Evolutionary conservation across 1,140 invertebrate genomes (phyloP).

Genomic region (Heliconius nattereri): DNA sequence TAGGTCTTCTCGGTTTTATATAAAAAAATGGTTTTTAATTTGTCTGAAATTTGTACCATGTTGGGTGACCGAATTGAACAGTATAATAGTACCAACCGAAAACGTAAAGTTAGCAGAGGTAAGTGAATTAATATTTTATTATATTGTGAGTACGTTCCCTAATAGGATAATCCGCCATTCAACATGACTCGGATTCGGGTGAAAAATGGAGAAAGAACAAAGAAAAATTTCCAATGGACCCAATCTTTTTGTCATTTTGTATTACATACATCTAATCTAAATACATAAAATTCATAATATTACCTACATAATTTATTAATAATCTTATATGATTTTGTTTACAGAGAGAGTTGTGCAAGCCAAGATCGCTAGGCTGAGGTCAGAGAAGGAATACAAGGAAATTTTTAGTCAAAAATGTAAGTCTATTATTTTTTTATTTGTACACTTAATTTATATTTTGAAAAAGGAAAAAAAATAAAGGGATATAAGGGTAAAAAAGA

Average conservation of each 20-base stretch:
- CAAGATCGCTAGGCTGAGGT: not conserved
- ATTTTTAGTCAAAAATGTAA: not conserved
- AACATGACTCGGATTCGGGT: too few relatives aligned
- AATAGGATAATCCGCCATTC: not conserved
- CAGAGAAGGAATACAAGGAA: not conserved
- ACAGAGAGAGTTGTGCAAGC: not conserved
- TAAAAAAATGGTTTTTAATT: not conserved
- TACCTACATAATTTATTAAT: not conserved
- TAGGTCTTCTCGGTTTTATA: not conserved
- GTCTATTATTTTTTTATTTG: not conserved
- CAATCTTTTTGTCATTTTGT: too few relatives aligned
- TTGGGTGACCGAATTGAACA: conserved; percentile 26
- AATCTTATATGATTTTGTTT: not conserved
- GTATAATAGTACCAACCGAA: conserved; percentile 15
- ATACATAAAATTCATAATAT: not conserved
- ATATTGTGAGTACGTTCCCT: not conserved
- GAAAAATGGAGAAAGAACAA: too few relatives aligned
- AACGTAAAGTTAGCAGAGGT: not conserved
- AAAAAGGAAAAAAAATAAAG: too few relatives aligned
- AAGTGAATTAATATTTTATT: not conserved
- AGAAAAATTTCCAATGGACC: too few relatives aligned
- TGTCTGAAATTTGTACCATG: conserved; percentile 29
- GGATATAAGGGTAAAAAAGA: too few relatives aligned
- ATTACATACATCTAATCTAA: too few relatives aligned
- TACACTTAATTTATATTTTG: too few relatives aligned